Evolutionary conservation across 2,113 vertebrate genomes (phyloP), one percentile per base, ranked within the genome.

Genomic region (Xyrauchen texanus): DNA sequence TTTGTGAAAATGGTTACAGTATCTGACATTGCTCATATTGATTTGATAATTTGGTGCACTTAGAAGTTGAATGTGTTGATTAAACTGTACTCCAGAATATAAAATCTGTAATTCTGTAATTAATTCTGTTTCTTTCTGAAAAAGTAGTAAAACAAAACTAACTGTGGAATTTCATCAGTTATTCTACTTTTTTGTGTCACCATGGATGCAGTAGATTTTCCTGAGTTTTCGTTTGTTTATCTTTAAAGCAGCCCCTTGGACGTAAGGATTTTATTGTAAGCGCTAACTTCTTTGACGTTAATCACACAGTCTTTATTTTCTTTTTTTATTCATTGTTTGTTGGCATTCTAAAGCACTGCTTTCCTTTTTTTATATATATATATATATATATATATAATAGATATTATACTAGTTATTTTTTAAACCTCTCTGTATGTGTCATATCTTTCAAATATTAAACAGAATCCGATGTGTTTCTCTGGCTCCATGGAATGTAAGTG

Each of bases 41-140:
- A 11, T 16, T 51, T 4, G 45, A 74, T 63, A 57, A 72, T 46
- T 74, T 42, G 71, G 3, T 21, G 57, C 57, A 3, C 49, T 76
- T 15, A 63, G 44, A 47, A 74, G 4, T 16, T 46, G 60, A 64
- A n/a, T 53, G 47, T 55, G 6, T 76, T 76, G 49, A 76, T 55
- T 74, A n/a, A 60, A 11, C 13, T 3, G 42, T 45, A 72, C 44
- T 47, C n/a, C 58, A 60, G 44, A 10, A 47, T 16, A 8, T 71
- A 52, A 70, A 45, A n/a, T 45, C 52, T 70, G 4, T 57, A 12
- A 44, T 45, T 55, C 52, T 70, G 4, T 57, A 12, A 44, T 45
- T 55, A 55, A 42, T 13, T 66, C 0, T 42, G 51, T 55, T 13
- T 15, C 9, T 71, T 21, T 45, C 34, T 16, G n/a, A 11, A 47